phyloP scores from a whole-genome alignment of 2,113 vertebrate species.

The Peromyscus californicus region DNA sequence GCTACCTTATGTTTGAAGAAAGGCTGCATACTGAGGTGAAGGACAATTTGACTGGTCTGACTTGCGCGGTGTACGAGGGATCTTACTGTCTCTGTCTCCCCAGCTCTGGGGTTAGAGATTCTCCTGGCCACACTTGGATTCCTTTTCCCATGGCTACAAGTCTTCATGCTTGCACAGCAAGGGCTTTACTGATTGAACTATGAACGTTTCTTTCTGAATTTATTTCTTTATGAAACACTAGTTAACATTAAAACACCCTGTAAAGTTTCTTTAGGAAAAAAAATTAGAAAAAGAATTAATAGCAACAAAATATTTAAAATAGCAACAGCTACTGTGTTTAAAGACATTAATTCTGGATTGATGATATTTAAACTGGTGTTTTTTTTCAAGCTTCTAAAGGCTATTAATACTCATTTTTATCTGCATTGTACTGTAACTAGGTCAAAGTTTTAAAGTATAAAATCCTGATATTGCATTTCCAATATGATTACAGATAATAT shows the following conservation, averaged over 20 bases:
- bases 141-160: background rate
- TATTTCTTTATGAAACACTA: constrained; percentile 9
- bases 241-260: background rate
- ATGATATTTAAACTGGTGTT: background rate
- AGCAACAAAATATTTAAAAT: constrained; percentile 7
- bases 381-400: constrained; percentile 24
- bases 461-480: constrained; percentile 18
- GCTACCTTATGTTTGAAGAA: too few relatives aligned
- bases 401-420: background rate
- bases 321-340: background rate
- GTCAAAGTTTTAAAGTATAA: constrained; percentile 23
- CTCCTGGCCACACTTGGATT: background rate
- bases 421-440: background rate
- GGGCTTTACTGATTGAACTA: background rate
- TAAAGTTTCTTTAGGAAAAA: background rate
- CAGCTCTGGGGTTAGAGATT: too few relatives aligned
- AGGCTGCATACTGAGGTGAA: background rate
- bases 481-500: background rate
- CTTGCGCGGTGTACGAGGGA: fast-evolving
- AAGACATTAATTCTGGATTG: background rate
- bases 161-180: too few relatives aligned
- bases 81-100: background rate
- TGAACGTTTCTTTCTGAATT: background rate
- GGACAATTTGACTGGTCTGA: fast-evolving
- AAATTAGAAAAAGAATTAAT: background rate